A percentile compares a stretch with the other conserved stretches of the same genome.
These are phyloP conservation scores for Rhinichthys klamathensis DNA, from an alignment of 2,113 vertebrate genomes.

Conservation along the genomic window DNA sequence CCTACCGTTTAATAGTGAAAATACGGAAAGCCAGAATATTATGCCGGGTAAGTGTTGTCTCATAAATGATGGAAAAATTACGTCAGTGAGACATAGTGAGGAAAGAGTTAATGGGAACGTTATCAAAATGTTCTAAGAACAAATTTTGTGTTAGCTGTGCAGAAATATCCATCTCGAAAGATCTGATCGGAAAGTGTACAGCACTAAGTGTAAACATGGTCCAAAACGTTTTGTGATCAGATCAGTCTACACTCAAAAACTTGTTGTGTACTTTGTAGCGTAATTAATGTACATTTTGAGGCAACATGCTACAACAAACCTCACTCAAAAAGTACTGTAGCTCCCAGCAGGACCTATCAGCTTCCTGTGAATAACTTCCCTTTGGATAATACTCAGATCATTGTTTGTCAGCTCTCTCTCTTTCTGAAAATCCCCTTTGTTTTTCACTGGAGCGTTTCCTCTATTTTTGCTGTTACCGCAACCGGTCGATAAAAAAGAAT, in stretches of 20 bases:
- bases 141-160: background rate
- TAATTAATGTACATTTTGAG: background rate
- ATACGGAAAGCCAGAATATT: too few species aligned
- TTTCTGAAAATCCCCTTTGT: slow-evolving; percentile 39
- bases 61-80: too few species aligned
- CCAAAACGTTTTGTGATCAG: background rate
- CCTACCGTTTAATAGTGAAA: too few species aligned
- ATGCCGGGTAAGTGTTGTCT: too few species aligned
- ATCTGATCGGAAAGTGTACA: background rate
- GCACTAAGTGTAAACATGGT: background rate
- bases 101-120: too few species aligned
- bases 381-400: slow-evolving; percentile 13
- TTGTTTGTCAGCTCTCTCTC: slow-evolving; percentile 31
- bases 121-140: too few species aligned
- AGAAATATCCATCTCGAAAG: background rate
- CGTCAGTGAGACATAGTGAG: too few species aligned
- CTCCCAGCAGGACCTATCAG: slow-evolving; percentile 1
- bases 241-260: background rate
- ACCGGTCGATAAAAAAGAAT: slow-evolving; percentile 46
- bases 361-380: slow-evolving; percentile 30
- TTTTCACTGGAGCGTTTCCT: slow-evolving; percentile 46
- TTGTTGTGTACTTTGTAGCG: background rate
- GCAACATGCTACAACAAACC: background rate
- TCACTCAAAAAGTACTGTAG: background rate
- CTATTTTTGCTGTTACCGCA: slow-evolving; percentile 39